phyloP scores from a whole-genome alignment of 2,797 vertebrate genomes.

The Avahi laniger region DNA sequence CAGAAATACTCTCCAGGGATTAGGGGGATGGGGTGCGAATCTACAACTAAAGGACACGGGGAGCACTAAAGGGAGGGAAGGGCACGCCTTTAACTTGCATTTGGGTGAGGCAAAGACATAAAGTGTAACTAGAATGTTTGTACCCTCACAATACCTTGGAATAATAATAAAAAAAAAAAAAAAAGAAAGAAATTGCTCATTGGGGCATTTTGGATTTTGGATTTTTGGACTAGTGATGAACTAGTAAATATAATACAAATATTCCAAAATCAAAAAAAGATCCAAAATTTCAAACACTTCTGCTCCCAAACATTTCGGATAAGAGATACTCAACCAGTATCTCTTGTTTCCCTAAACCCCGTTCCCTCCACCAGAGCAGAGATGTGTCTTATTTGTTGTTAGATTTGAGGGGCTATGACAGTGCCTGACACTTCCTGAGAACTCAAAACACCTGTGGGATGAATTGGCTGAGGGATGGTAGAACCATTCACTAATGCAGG shows the following conservation, averaged over 20 bases:
- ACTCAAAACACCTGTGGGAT: not conserved
- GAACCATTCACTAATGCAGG: not conserved
- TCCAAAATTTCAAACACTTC: not conserved
- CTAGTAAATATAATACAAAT: not conserved
- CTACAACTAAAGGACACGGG: too few species aligned
- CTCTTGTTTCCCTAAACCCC: not conserved
- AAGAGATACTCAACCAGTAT: not conserved
- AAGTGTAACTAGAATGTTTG: too few species aligned
- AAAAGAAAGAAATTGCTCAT: not conserved
- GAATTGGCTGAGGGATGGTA: not conserved
- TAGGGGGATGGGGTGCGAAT: too few species aligned
- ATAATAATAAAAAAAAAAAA: too few species aligned
- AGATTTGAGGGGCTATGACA: not conserved
- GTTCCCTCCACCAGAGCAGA: not conserved
- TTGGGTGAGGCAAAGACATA: too few species aligned
- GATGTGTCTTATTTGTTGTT: not conserved
- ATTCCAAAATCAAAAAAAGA: not conserved
- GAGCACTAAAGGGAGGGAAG: too few species aligned
- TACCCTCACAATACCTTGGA: too few species aligned
- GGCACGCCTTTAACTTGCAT: too few species aligned
- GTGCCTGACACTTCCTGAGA: not conserved
- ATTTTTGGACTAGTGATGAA: not conserved
- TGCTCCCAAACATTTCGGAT: not conserved
- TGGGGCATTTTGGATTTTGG: not conserved
- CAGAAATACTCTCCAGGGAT: too few species aligned